These are phyloP conservation scores for Alaudala cheleensis DNA, from an alignment of 2,113 vertebrate species.

Conservation along the genomic window DNA sequence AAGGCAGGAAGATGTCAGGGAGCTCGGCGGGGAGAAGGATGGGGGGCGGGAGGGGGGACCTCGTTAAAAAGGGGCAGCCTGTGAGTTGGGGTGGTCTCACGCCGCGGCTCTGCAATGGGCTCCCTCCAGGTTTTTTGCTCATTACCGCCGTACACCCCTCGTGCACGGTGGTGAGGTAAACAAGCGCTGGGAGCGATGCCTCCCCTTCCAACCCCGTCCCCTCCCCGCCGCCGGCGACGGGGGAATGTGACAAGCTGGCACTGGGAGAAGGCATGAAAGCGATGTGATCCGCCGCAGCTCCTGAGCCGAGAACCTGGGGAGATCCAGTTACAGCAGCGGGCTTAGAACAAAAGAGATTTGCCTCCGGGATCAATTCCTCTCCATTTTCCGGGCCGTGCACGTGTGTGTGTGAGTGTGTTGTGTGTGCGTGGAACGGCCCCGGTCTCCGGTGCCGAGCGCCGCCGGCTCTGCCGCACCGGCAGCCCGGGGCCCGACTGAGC, in stretches of 20 bases:
- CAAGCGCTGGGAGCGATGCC: conserved; percentile 7
- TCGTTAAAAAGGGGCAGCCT: conserved; percentile 10
- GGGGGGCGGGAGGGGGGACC: background rate
- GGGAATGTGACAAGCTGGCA: conserved; percentile 45
- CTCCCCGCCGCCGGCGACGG: background rate
- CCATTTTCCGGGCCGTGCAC: conserved; percentile 7
- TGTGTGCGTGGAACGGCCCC: background rate
- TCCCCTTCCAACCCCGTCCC: background rate
- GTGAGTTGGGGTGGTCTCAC: background rate
- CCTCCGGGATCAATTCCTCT: conserved; percentile 52
- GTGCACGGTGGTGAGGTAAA: background rate
- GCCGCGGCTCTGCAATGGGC: background rate
- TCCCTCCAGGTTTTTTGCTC: background rate
- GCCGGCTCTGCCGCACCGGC: background rate
- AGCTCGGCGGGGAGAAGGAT: background rate
- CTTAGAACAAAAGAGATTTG: conserved; percentile 60
- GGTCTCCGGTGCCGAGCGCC: background rate
- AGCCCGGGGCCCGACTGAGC: background rate
- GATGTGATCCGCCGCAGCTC: conserved; percentile 4
- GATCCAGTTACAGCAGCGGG: conserved; percentile 41
- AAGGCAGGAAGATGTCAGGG: background rate
- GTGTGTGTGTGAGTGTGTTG: background rate
- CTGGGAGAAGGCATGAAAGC: conserved; percentile 3
- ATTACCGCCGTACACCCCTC: background rate
- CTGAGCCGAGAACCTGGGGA: background rate